These are phyloP conservation scores for Lapara coniferarum DNA, from an alignment of 2,888 invertebrate species.

Conservation along the genomic window DNA sequence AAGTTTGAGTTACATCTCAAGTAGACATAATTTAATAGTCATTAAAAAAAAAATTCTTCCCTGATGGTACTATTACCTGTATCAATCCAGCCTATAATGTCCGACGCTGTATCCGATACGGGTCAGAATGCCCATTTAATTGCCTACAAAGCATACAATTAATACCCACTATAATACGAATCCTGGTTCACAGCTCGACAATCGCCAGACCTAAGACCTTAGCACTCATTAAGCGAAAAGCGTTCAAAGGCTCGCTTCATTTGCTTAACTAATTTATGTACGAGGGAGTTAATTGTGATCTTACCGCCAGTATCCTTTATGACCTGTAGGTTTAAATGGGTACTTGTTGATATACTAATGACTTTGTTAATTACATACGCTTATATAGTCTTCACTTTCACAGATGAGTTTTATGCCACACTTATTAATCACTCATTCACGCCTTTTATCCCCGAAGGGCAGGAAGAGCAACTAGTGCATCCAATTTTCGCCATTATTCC, in stretches of 20 bases:
- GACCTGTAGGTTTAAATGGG: constrained; percentile 1
- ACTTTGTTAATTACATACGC: too few species aligned
- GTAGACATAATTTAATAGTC: too few species aligned
- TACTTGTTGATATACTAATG: constrained; percentile 1
- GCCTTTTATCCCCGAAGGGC: too few species aligned
- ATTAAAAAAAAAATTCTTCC: too few species aligned
- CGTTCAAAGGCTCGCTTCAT: constrained; percentile 32
- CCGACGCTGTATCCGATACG: constrained; percentile 5
- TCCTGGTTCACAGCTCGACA: constrained; percentile 30
- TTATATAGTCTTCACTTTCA: background rate
- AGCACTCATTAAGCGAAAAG: constrained; percentile 30
- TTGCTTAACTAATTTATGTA: constrained; percentile 50
- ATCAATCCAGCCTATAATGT: background rate
- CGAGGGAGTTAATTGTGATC: constrained; percentile 30
- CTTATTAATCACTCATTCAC: too few species aligned
- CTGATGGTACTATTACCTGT: too few species aligned
- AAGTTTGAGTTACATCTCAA: too few species aligned
- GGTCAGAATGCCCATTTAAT: constrained; percentile 27
- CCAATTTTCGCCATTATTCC: too few species aligned
- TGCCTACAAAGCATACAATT: constrained; percentile 29
- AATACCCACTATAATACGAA: constrained; percentile 27
- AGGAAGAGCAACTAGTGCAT: too few species aligned
- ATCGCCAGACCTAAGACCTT: constrained; percentile 29
- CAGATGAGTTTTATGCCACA: background rate
- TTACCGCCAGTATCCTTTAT: constrained; percentile 15